phyloP scores from a whole-genome alignment of 2,113 vertebrate genomes.

The Anolis carolinensis region DNA sequence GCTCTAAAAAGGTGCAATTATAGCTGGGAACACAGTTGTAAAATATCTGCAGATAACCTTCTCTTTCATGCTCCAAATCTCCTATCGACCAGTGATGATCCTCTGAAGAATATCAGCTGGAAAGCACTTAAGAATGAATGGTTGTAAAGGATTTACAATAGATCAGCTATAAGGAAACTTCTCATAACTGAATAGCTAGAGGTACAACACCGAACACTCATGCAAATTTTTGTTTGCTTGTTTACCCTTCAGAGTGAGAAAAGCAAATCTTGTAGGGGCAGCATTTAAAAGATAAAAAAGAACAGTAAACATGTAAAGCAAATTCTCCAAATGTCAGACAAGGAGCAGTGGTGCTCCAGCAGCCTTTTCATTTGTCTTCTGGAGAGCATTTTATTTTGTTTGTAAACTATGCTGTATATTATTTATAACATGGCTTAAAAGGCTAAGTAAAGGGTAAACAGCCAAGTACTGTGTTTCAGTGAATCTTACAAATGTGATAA shows the following conservation, averaged over 20 bases:
- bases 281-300: conserved; percentile 29
- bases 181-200: conserved; percentile 14
- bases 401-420: conserved; percentile 27
- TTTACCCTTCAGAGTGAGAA: conserved; percentile 17
- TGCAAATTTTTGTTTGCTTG: conserved; percentile 1
- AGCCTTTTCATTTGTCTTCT: neutral
- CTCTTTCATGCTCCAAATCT: conserved; percentile 24
- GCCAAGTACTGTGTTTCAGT: neutral
- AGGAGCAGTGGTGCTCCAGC: neutral
- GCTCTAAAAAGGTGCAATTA: conserved; percentile 21
- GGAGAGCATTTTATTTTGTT: neutral
- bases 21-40: conserved; percentile 7
- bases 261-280: conserved; percentile 30
- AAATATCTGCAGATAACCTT: conserved; percentile 36
- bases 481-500: neutral
- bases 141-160: neutral
- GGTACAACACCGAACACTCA: neutral
- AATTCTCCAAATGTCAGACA: conserved; percentile 21
- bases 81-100: neutral
- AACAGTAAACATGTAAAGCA: conserved; percentile 16
- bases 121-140: conserved; percentile 11
- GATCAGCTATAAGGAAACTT: conserved; percentile 17
- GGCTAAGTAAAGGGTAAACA: neutral
- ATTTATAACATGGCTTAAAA: neutral
- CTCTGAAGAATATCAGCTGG: conserved; percentile 20